Evolutionary conservation across 2,888 invertebrate species (phyloP), one percentile per base, ranked within the genome.

Genomic region (Macrophya alboannulata): DNA sequence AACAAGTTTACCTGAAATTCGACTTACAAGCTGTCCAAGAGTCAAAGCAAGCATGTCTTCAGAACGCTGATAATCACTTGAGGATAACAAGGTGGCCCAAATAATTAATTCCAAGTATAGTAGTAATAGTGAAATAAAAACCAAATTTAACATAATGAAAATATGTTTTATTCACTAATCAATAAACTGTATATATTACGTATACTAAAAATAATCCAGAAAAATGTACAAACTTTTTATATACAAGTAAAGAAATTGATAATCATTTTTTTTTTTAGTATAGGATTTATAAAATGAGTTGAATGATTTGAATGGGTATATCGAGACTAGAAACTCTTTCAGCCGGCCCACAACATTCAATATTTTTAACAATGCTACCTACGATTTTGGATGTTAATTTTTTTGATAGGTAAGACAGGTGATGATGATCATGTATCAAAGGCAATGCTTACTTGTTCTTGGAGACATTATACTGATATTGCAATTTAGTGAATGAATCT

Each of bases 71-170:
- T 55, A 77, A 84, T 48, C 84, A 84, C 76, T 76, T n/a, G 48
- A 89, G 87, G 85, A 87, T 88, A 87, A 89, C 87, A 87, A 86
- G 87, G 86, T 88, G 89, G 88, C 89, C 90, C 87, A 25, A 86
- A 68, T 81, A 89, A 89, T 89, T 88, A 74, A 88, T 68, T 83
- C 88, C 86, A 87, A 89, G 87, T 86, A 86, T 86, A 86, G 86
- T 88, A 87, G 88, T 84, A 89, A 88, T 84, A 89, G 87, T 90
- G 88, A 89, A 91, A 90, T 91, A 90, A 92, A 92, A 90, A 89
- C 88, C 88, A 89, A 88, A 88, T 86, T 86, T 89, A 89, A 90
- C 88, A 85, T 89, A 88, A 88, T 90, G 87, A 90, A 89, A 91
- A 90, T 87, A 88, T 90, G 87, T 85, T 91, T 92, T 91, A 91